Evolutionary conservation across 2,888 invertebrate genomes (phyloP).

Genomic region (Neoitamus cyanurus): DNA sequence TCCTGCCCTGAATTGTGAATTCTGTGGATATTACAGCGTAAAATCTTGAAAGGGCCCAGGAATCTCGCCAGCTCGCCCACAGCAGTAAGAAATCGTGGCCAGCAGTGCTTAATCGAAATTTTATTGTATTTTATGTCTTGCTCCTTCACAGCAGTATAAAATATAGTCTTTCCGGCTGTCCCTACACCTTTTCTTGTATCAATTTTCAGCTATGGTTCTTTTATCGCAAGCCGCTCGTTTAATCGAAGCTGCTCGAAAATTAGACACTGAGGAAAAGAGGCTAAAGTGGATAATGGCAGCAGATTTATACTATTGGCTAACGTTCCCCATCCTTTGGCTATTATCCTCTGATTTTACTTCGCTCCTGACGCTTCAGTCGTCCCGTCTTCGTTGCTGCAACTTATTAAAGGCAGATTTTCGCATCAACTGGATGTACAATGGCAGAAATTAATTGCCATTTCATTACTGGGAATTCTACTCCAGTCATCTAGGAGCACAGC

Average conservation of each 20-base stretch:
- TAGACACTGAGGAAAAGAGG: neutral
- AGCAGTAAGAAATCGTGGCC: neutral
- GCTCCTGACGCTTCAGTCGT: neutral
- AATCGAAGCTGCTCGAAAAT: neutral
- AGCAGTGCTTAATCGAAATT: conserved; percentile 37
- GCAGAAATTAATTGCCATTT: conserved; percentile 42
- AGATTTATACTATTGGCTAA: conserved; percentile 33
- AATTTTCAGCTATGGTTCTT: neutral
- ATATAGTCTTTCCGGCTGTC: neutral
- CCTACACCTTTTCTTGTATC: conserved; percentile 19
- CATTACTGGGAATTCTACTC: conserved; percentile 33
- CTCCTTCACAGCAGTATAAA: neutral
- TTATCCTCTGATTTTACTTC: conserved; percentile 36
- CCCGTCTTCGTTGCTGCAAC: neutral
- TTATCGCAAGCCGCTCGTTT: neutral
- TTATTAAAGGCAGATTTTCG: conserved; percentile 33
- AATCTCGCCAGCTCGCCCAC: neutral
- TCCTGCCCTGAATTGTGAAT: neutral
- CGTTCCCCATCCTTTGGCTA: neutral
- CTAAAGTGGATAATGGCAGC: conserved; percentile 41
- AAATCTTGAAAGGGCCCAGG: neutral
- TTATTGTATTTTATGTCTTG: conserved; percentile 27
- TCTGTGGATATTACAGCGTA: conserved; percentile 3
- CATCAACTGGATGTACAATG: conserved; percentile 26
- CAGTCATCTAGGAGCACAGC: no score